These are phyloP conservation scores for Danionella cerebrum DNA, from an alignment of 2,113 vertebrate species.

Conservation along the genomic window DNA sequence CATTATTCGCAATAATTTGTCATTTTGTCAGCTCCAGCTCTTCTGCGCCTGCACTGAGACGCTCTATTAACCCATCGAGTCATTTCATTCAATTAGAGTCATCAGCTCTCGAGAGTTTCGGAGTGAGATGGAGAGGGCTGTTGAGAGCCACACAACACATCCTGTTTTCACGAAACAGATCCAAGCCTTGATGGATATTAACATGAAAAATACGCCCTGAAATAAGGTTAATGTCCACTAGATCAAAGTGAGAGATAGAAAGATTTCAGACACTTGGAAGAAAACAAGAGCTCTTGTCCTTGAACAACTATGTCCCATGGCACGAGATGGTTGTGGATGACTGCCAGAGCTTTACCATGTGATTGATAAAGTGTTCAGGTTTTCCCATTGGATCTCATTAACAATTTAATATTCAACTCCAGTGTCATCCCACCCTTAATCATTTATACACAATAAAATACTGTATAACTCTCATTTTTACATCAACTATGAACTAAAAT, in stretches of 20 bases:
- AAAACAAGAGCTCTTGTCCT: not conserved
- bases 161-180: slow-evolving; percentile 1
- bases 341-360: not conserved
- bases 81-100: slow-evolving; percentile 36
- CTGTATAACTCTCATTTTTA: too few species aligned
- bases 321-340: not conserved
- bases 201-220: not conserved
- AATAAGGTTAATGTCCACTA: not conserved
- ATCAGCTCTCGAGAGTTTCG: slow-evolving; percentile 21
- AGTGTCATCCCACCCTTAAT: too few species aligned
- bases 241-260: not conserved
- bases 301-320: not conserved
- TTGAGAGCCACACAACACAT: slow-evolving; percentile 16
- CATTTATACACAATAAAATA: too few species aligned
- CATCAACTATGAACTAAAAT: too few species aligned
- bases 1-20: slow-evolving; percentile 29
- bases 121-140: slow-evolving; percentile 3
- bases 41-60: slow-evolving; percentile 1
- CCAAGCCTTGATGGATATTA: not conserved
- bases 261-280: not conserved
- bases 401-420: too few species aligned
- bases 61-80: slow-evolving; percentile 25
- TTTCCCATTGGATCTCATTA: too few species aligned
- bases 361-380: not conserved
- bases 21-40: slow-evolving; percentile 25